A percentile compares a stretch with the other conserved stretches of the same genome.
These are phyloP conservation scores for Lepetodrilus schrolli DNA, from an alignment of 2,888 invertebrate species.

Conservation along the genomic window DNA sequence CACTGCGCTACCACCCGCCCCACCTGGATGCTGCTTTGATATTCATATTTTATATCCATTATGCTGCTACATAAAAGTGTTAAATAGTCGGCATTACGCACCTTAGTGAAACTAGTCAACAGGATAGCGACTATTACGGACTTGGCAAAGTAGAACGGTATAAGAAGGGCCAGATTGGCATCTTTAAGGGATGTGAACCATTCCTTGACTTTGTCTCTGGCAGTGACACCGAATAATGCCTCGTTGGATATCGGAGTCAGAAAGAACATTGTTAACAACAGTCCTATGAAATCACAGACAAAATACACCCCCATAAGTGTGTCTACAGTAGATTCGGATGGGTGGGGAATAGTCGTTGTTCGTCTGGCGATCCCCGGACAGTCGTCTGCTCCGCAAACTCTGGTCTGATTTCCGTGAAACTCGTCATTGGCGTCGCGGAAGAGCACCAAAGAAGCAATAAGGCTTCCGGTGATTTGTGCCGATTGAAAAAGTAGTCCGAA, in stretches of 20 bases:
- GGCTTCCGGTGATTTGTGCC: conserved; percentile 63
- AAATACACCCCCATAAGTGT: conserved; percentile 61
- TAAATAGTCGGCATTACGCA: too few relatives aligned
- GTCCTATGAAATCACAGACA: conserved; percentile 56
- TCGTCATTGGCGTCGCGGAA: conserved; percentile 42
- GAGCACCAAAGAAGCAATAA: conserved; percentile 64
- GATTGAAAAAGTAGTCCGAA: conserved; percentile 61
- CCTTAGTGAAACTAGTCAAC: conserved; percentile 71
- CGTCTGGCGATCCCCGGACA: conserved; percentile 38
- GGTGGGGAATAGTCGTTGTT: conserved; percentile 50
- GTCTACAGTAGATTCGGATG: conserved; percentile 53
- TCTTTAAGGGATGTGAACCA: conserved; percentile 54
- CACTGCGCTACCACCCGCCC: too few relatives aligned
- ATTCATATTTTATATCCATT: too few relatives aligned
- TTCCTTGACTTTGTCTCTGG: conserved; percentile 43
- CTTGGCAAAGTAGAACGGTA: conserved; percentile 68
- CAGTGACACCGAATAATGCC: conserved; percentile 38
- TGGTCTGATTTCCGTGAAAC: conserved; percentile 29
- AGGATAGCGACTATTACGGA: conserved; percentile 70
- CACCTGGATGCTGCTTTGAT: too few relatives aligned
- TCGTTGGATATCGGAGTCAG: conserved; percentile 52
- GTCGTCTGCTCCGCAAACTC: conserved; percentile 40
- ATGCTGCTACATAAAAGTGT: too few relatives aligned
- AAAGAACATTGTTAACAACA: conserved; percentile 54
- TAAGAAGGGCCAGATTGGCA: conserved; percentile 58